Evolutionary conservation across 2,797 vertebrate genomes (phyloP), one percentile per base, ranked within the genome.

Genomic region (Mus minutoides): DNA sequence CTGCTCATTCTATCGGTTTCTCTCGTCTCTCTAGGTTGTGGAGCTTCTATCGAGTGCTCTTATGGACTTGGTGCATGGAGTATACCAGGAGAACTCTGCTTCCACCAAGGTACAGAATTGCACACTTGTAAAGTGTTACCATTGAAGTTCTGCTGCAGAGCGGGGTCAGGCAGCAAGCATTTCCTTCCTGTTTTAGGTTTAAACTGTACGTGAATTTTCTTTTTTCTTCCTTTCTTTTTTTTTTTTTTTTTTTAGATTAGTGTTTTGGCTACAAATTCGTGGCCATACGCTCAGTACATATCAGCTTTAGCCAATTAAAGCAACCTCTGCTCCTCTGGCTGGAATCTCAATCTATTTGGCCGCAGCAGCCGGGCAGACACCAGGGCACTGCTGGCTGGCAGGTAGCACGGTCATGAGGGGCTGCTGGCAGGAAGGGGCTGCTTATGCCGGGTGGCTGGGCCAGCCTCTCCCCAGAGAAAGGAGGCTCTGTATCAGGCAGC

Each of bases 1-100:
- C 87, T 96, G 64, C 24, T 9, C 37, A 37, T 96, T 92, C 90
- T 62, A 0, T 4, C 43, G 49, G 40, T 90, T 69, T 93, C 34
- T 60, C 52, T 67, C 34, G 40, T 37, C 97, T 91, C 98, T 98
- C 79, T 97, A 99, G 99, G 99, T 99, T 56, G 99, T 99, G 88
- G 99, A 99, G 96, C 98, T 99, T 94, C 98, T 99, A 98, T 99
- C 99, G 83, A 99, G 99, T 98, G 99, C 99, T 97, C 99, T 99
- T 19, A 99, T 99, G 95, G 99, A 99, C 97, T 98, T 99, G 98
- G 99, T 99, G 95, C 99, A 99, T 98, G 99, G 99, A 79, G 99
- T 99, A 98, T 99, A 99, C 98, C 98, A 98, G 56, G 99, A 99
- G 98, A 99, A 99, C 97, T 98, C 98, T 93, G 98, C 96, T 95